Evolutionary conservation across 2,888 invertebrate genomes (phyloP).

Genomic region (Sussaba pulchella): DNA sequence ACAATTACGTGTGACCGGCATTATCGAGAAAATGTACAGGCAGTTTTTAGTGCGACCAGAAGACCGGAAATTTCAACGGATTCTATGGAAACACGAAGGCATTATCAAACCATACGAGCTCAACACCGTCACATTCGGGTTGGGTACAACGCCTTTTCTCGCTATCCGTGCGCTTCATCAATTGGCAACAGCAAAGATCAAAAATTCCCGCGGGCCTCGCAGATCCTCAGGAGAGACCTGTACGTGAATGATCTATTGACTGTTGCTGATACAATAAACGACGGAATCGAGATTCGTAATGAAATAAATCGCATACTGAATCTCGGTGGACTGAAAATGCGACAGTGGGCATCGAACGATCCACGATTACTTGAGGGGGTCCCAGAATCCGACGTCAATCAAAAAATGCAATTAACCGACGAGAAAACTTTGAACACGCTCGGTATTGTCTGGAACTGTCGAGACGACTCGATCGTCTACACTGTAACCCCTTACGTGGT

Average conservation of each 20-base stretch:
- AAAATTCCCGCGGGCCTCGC: constrained; percentile 31
- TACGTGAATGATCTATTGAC: constrained; percentile 64
- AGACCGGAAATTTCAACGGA: constrained; percentile 10
- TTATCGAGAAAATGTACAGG: constrained; percentile 72
- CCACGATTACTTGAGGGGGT: constrained; percentile 25
- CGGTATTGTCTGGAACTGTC: constrained; percentile 41
- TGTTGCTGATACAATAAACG: constrained; percentile 40
- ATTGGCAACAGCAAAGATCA: constrained; percentile 63
- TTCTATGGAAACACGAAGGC: constrained; percentile 66
- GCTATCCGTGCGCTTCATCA: constrained; percentile 69
- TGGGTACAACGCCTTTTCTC: constrained; percentile 68
- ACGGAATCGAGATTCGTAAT: constrained; percentile 29
- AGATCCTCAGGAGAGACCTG: constrained; percentile 32
- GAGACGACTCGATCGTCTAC: constrained; percentile 31
- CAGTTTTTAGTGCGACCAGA: constrained; percentile 61
- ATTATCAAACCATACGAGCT: constrained; percentile 28
- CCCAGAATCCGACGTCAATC: not conserved
- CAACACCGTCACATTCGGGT: constrained; percentile 61
- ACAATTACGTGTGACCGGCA: constrained; percentile 43
- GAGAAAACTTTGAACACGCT: constrained; percentile 22
- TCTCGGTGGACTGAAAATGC: constrained; percentile 51
- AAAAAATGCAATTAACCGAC: not conserved
- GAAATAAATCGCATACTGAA: constrained; percentile 35
- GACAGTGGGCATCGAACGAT: constrained; percentile 60
- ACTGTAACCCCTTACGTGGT: constrained; percentile 8